Conservation (phyloP, 2,797 vertebrate species). For the Amphiprion clarkii region DNA sequence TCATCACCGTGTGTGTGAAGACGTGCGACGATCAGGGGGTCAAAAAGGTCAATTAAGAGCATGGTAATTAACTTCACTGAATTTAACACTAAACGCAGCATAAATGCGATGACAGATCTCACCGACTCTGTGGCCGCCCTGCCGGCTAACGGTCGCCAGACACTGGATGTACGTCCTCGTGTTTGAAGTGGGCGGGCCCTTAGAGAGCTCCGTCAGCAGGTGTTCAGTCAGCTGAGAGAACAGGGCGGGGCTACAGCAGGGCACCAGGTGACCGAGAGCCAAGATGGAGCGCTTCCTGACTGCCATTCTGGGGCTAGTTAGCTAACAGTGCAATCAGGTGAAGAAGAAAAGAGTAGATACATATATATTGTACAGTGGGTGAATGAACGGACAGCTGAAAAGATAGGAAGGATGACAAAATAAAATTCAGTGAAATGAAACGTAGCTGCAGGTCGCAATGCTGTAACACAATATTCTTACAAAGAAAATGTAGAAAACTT, state of each 20-base stretch:
- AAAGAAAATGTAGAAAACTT: no score
- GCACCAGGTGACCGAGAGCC: slow-evolving; percentile 93
- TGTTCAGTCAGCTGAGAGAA: slow-evolving; percentile 93
- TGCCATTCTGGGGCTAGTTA: slow-evolving; percentile 93
- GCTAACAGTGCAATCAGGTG: slow-evolving; percentile 68
- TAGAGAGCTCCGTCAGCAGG: slow-evolving; percentile 86
- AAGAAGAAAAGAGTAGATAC: background rate
- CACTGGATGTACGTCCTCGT: slow-evolving; percentile 95
- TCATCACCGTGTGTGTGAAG: no score
- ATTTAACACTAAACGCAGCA: background rate
- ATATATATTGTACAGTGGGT: no score
- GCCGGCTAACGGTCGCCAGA: slow-evolving; percentile 91
- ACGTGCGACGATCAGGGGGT: no score
- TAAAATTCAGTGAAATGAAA: no score
- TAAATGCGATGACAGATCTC: slow-evolving; percentile 49
- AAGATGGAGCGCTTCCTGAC: slow-evolving; percentile 94
- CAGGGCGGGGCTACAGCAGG: slow-evolving; percentile 89
- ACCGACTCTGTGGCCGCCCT: slow-evolving; percentile 95
- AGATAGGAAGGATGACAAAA: no score
- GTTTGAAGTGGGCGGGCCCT: slow-evolving; percentile 84
- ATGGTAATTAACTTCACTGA: background rate
- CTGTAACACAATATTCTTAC: no score
- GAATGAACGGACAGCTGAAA: background rate
- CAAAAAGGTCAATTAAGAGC: no score
- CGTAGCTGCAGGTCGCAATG: no score